Conservation (phyloP, 2,113 vertebrate genomes). For the Chaetops frenatus region DNA sequence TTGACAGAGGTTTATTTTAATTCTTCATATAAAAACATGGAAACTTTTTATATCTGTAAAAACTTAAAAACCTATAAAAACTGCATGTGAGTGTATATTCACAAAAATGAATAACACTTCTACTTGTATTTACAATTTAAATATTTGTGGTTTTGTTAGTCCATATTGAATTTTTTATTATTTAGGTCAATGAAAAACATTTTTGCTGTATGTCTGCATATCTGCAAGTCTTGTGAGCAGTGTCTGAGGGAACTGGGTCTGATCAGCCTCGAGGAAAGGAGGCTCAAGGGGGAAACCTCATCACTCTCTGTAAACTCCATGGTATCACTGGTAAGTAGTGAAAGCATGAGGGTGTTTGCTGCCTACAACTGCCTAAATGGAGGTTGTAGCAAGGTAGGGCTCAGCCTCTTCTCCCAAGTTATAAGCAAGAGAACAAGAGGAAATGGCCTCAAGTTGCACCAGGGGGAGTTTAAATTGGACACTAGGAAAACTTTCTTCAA, state of each 20-base stretch:
- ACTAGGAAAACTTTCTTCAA: not conserved
- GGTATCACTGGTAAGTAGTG: not conserved
- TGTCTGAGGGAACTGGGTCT: not conserved
- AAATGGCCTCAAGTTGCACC: not conserved
- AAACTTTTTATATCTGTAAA: not conserved
- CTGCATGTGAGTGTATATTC: not conserved
- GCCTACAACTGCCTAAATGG: not conserved
- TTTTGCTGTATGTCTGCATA: not conserved
- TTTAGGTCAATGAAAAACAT: not conserved
- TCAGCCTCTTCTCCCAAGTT: not conserved
- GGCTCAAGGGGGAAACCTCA: not conserved
- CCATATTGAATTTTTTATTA: not conserved
- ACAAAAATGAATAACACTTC: not conserved
- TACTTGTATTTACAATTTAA: not conserved
- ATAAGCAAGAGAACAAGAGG: not conserved
- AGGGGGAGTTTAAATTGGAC: not conserved
- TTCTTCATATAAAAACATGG: not conserved
- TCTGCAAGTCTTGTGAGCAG: not conserved
- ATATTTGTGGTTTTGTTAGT: not conserved
- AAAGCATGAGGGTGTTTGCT: accelerated
- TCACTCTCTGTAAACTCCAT: not conserved
- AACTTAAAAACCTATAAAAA: not conserved
- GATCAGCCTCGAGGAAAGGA: not conserved
- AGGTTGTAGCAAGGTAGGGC: not conserved
- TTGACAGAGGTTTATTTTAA: not conserved